Percentiles rank a stretch among this genome's conserved stretches.
Evolutionary conservation across 2,797 vertebrate genomes (phyloP).

Genomic region (Masticophis lateralis): DNA sequence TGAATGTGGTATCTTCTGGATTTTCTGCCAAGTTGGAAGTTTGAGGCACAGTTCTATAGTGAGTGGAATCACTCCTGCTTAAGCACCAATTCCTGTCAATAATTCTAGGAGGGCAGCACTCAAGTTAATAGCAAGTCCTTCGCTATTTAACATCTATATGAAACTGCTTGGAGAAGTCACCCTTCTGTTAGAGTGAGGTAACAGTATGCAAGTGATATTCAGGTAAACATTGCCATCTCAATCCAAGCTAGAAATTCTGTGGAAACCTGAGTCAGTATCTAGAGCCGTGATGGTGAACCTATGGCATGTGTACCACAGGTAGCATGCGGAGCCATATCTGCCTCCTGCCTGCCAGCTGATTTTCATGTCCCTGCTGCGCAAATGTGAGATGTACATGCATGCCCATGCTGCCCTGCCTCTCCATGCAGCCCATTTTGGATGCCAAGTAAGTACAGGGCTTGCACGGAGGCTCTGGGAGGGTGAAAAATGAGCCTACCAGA

Average conservation of each 20-base stretch:
- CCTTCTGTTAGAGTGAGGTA: neutral
- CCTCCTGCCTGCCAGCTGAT: too few species aligned
- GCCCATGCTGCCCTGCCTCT: too few species aligned
- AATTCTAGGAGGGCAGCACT: neutral
- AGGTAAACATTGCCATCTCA: neutral
- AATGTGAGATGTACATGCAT: too few species aligned
- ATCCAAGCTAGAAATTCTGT: neutral
- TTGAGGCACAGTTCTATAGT: neutral
- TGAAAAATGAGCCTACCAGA: too few species aligned
- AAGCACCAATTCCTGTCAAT: neutral
- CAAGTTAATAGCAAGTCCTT: neutral
- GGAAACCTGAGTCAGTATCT: neutral
- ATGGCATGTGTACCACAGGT: too few species aligned
- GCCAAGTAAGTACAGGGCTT: too few species aligned
- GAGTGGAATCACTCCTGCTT: neutral
- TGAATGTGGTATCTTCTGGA: neutral
- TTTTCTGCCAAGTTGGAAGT: neutral
- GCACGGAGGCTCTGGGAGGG: too few species aligned
- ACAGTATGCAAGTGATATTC: neutral
- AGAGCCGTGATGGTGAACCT: too few species aligned
- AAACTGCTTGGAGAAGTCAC: neutral
- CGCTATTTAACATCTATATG: neutral
- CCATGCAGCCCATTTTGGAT: too few species aligned
- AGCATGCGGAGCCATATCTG: too few species aligned
- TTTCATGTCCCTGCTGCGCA: too few species aligned